Evolutionary conservation across 2,113 vertebrate genomes (phyloP).

Genomic region (Elanoides forficatus): DNA sequence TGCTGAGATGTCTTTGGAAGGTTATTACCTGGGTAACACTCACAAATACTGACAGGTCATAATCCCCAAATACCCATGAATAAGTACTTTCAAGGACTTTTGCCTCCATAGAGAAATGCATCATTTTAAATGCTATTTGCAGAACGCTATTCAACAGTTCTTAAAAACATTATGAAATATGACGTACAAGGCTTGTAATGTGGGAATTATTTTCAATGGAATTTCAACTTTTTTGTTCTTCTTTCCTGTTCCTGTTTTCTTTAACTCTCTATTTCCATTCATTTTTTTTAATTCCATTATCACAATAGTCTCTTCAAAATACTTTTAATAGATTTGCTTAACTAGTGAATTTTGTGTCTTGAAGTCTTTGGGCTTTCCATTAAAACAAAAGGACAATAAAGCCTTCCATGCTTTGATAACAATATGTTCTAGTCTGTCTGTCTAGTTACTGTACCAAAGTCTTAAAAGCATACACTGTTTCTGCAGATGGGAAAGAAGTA

Average conservation of each 20-base stretch:
- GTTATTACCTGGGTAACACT: neutral
- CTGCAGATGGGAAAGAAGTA: neutral
- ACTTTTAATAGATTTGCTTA: neutral
- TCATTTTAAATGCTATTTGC: neutral
- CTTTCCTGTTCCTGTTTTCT: neutral
- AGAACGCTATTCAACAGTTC: neutral
- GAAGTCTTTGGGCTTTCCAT: neutral
- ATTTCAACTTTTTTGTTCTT: neutral
- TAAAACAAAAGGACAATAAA: neutral
- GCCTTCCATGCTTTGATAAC: neutral
- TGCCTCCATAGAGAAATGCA: accelerated
- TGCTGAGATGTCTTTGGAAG: neutral
- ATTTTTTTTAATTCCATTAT: neutral
- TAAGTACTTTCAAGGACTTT: neutral
- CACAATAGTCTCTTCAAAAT: neutral
- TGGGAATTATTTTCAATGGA: neutral
- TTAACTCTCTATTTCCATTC: neutral
- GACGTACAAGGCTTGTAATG: neutral
- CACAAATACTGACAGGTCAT: neutral
- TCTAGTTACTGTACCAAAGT: neutral
- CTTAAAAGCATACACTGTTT: neutral
- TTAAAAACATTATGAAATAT: neutral
- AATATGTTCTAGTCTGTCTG: neutral
- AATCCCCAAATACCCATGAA: neutral
- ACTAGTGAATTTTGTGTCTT: neutral